Conservation (phyloP, 2,797 vertebrate species). For the Danio choprae region DNA sequence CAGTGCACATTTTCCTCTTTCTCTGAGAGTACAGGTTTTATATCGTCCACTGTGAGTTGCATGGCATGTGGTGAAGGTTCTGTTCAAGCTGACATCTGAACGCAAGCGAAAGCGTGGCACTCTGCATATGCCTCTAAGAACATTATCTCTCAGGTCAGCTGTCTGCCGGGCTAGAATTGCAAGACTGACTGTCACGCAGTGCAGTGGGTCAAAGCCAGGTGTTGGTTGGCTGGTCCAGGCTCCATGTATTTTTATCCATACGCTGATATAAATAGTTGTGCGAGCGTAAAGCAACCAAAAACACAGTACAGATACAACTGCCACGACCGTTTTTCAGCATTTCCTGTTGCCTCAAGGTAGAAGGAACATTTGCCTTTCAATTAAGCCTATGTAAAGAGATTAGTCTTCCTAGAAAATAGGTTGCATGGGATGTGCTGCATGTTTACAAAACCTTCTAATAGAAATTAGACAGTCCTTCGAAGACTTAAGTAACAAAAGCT, state of each 20-base stretch:
- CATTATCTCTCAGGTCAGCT: slow-evolving; percentile 22
- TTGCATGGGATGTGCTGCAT: slow-evolving; percentile 56
- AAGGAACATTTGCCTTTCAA: slow-evolving; percentile 56
- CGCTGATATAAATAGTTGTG: slow-evolving; percentile 74
- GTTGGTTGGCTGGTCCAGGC: slow-evolving; percentile 57
- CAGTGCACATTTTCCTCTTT: slow-evolving; percentile 13
- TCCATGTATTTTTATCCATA: slow-evolving; percentile 68
- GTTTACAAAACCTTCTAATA: slow-evolving; percentile 21
- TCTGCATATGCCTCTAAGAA: neutral
- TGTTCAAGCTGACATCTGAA: slow-evolving; percentile 9
- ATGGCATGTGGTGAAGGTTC: neutral
- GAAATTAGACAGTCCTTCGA: neutral
- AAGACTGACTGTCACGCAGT: slow-evolving; percentile 55
- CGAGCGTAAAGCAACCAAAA: slow-evolving; percentile 63
- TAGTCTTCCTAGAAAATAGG: slow-evolving; percentile 29
- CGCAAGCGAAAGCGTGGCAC: slow-evolving; percentile 6
- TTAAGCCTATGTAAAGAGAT: slow-evolving; percentile 37
- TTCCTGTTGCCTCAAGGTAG: slow-evolving; percentile 74
- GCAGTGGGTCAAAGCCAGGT: slow-evolving; percentile 69
- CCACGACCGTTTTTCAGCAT: slow-evolving; percentile 56
- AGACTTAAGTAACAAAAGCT: neutral
- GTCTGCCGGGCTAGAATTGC: slow-evolving; percentile 50
- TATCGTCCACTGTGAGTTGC: neutral
- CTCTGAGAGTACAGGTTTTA: neutral
- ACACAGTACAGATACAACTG: slow-evolving; percentile 61